Base-by-base conservation (phyloP, 30 jellyfish, hydroid and myxozoan genomes). In the Hydra vulgaris region DNA sequence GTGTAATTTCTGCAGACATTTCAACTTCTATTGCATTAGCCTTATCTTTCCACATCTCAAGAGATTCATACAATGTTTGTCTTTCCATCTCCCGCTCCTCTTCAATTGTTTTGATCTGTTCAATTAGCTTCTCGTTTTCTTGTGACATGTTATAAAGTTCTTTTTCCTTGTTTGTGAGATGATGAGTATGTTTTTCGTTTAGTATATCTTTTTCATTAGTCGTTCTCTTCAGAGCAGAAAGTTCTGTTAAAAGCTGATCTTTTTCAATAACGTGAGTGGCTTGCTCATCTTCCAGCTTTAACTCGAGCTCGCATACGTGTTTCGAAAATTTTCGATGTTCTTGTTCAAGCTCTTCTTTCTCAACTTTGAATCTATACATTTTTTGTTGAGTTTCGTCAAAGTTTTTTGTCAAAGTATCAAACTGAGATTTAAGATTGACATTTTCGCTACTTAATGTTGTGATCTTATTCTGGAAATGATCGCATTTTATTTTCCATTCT, bases 21-120 rank as follows among this genome's bases (percentile, higher is more conserved):
- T 66, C 74, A 19, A 24, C 18, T 61, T 78, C 85, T 17, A 78
- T 53, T 53, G 23, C 61, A 16, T 78, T 55, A 15, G 68, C 68
- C 53, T 25, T 23, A 4, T 55, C 85, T 0, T 78, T 78, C 25
- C 75, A 68, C 25, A 20, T 68, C 16, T 68, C 75, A 68, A 20
- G 26, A n/a, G 75, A 68, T n/a, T 68, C 25, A 16, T n/a, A 68
- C 16, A n/a, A 8, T 8, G 20, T 61, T 78, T 78, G 74, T 23
- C 74, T 54, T 78, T 78, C 85, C 19, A 20, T 61, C 54, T 66
- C 76, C 27, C 68, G 54, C 21, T 78, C 85, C 15, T 78, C 20
- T 78, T 78, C 76, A 61, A 53, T 15, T 25, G 54, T 27, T 61
- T 54, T 25, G 18, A 78, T 26, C 1, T 53, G 20, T n/a, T 54